Base-by-base conservation (phyloP, 2,888 invertebrate genomes). In the Acanthosoma haemorrhoidale region DNA sequence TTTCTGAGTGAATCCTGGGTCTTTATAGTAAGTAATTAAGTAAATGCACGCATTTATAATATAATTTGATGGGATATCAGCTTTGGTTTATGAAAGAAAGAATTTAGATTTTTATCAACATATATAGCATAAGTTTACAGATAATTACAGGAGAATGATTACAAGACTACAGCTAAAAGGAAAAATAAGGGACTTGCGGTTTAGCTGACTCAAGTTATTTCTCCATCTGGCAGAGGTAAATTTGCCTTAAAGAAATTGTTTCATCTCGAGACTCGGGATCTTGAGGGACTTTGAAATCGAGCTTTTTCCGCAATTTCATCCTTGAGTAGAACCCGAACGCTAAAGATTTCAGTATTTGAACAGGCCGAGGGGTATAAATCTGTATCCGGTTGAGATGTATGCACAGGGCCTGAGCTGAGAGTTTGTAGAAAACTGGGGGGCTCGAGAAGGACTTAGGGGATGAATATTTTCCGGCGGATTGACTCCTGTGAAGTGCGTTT, bases 401-500 rank as follows among this genome's bases (percentile, higher is more conserved):
- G 51, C 51, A 51, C n/a, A 51, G 51, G 25, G 51, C 25, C 51
- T 51, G 21, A 51, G 51, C 25, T 21, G 2, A 25, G 51, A 25
- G 51, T 51, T 51, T 21, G 51, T 2, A 25, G 51, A 51, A 51
- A 51, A 51, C 51, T 51, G 29, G 29, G n/a, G 51, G 61, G 21
- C 61, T 18, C 16, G 21, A n/a, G n/a, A n/a, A n/a, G 61, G 61
- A n/a, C 34, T 36, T 36, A 16, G 59, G 32, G n/a, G 59, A 15
- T 59, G 21, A 36, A 61, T 61, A 36, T 61, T 36, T 61, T 61
- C 61, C 61, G 36, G 36, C 21, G 61, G 61, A 61, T 61, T 61
- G 61, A 61, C 61, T 61, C 61, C 18, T 61, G 59, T 61, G 34
- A 61, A 61, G 61, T 61, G 61, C 34, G 61, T 61, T 61, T 61